A percentile compares a stretch with the other conserved stretches of the same genome.
These are phyloP conservation scores for Muntiacus muntjak DNA, from an alignment of 2,113 vertebrate species.

Conservation along the genomic window DNA sequence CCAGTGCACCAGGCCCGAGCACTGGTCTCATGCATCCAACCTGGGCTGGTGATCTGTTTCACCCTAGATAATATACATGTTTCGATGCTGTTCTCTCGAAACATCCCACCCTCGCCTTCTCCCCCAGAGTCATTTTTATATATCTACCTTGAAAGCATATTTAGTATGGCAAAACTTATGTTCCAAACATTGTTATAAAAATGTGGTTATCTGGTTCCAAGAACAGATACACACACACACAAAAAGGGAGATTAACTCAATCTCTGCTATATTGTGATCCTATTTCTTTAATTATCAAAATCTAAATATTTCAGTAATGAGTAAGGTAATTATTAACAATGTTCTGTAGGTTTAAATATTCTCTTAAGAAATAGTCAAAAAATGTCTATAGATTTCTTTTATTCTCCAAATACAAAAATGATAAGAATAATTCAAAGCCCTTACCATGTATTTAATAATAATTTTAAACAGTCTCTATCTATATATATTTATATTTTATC, in stretches of 20 bases:
- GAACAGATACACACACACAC: background rate
- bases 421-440: background rate
- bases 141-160: background rate
- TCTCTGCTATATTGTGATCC: background rate
- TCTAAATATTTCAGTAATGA: conserved; percentile 1
- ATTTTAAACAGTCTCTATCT: background rate
- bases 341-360: background rate
- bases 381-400: background rate
- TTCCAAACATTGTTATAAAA: background rate
- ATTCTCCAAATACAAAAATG: conserved; percentile 16
- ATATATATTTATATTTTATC: background rate
- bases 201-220: background rate
- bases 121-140: background rate
- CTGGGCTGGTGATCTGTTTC: too few relatives aligned
- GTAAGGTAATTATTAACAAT: conserved; percentile 32
- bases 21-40: too few relatives aligned
- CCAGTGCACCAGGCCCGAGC: too few relatives aligned
- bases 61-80: too few relatives aligned
- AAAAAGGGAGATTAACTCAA: background rate
- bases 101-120: too few relatives aligned
- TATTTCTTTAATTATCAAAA: conserved; percentile 21
- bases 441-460: background rate
- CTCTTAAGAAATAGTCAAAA: background rate
- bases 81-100: too few relatives aligned
- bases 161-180: background rate